A percentile compares a stretch with the other conserved stretches of the same genome.
phyloP scores from a whole-genome alignment of 2,797 vertebrate genomes.

The Rhynchotus rufescens region DNA sequence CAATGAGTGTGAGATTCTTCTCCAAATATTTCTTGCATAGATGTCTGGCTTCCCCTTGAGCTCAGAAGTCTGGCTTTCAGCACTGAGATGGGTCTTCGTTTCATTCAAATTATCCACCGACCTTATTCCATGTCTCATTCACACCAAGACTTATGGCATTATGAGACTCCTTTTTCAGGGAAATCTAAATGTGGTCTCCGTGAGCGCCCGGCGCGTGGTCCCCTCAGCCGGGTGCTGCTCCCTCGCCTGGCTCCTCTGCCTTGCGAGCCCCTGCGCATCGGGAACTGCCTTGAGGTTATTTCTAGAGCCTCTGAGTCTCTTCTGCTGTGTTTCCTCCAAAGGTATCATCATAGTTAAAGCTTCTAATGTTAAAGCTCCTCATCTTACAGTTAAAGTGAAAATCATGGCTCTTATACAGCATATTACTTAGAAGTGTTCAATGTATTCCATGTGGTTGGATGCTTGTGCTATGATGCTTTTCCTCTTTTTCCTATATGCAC shows the following conservation, averaged over 20 bases:
- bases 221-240: neutral
- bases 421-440: neutral
- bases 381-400: neutral
- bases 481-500: neutral
- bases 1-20: neutral
- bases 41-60: neutral
- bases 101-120: neutral
- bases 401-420: neutral
- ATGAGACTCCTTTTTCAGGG: neutral
- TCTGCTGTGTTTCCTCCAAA: neutral
- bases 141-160: neutral
- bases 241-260: fast-evolving
- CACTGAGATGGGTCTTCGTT: neutral
- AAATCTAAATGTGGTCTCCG: neutral
- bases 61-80: neutral
- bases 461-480: neutral
- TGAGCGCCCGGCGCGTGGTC: fast-evolving
- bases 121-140: neutral
- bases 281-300: neutral
- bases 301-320: neutral
- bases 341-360: neutral
- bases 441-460: neutral
- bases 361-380: neutral
- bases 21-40: neutral
- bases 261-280: neutral